Base-by-base conservation (phyloP, 1,140 invertebrate genomes). In the Heliconius nattereri region DNA sequence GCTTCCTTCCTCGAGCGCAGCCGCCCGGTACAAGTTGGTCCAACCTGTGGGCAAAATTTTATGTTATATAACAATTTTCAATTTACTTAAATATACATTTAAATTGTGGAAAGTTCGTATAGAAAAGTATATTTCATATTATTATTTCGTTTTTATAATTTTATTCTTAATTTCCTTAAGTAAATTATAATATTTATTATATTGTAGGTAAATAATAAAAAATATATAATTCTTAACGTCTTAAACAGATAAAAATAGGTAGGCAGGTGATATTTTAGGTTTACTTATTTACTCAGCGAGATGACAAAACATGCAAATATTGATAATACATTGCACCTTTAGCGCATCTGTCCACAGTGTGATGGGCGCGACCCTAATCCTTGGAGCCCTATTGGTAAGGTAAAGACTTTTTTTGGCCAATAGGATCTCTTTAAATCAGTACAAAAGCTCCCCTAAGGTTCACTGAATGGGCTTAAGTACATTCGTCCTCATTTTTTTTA, bases 251-350 rank as follows among this genome's bases (percentile, higher is more conserved):
- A 66, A 66, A 26, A 66, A 66, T 66, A 26, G 60, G 26, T 66
- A 66, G 60, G 60, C 60, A 66, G 60, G 45, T 74, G n/a, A 71
- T 52, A 45, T 71, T 20, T 78, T 66, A 35, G 23, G 49, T 77
- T 79, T 29, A 37, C 52, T 80, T 86, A 83, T 87, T 86, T 85
- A 85, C 71, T 54, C 78, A 81, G 78, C 73, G 84, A 86, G 83
- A 89, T 85, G 82, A 78, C 80, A 81, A 76, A 84, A 82, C 76
- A 73, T 78, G 81, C 82, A 87, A 91, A 88, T 74, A 86, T 72
- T 75, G 86, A 87, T 89, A 87, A 83, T 85, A 83, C 52, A 82
- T 85, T 88, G 81, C 89, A 90, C 83, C 87, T 90, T 92, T 86
- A 83, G 73, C 85, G 85, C 90, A 92, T 90, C 90, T 92, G 91